Conservation (phyloP, 2,888 invertebrate species). For the Perithous albicinctus region DNA sequence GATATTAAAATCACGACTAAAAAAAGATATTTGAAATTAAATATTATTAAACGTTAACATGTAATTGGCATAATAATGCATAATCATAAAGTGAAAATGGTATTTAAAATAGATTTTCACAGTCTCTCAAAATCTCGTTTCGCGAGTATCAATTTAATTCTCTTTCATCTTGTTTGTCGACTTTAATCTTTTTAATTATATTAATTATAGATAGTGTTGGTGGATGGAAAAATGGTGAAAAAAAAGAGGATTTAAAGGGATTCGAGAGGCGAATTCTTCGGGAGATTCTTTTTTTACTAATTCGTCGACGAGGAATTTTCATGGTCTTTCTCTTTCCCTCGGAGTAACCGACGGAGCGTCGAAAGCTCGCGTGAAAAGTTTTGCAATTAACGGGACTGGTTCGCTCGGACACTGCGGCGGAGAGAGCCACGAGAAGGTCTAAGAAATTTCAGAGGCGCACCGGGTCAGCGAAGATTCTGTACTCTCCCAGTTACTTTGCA, state of each 20-base stretch:
- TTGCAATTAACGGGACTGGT: constrained; percentile 71
- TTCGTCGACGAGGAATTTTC: constrained; percentile 7
- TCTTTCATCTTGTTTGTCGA: background rate
- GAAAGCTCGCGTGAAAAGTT: constrained; percentile 68
- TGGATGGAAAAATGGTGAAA: constrained; percentile 28
- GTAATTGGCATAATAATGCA: too few species aligned
- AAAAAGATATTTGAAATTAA: too few species aligned
- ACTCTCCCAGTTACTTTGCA: constrained; percentile 36
- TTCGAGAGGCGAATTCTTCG: constrained; percentile 19
- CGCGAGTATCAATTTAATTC: background rate
- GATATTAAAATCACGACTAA: too few species aligned
- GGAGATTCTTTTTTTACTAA: constrained; percentile 16
- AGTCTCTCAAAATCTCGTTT: background rate
- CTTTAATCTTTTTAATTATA: constrained; percentile 7
- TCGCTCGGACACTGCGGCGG: constrained; percentile 55
- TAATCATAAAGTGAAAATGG: too few species aligned
- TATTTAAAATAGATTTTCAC: too few species aligned
- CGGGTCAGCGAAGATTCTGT: constrained; percentile 40
- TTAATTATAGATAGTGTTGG: background rate
- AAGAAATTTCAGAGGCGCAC: constrained; percentile 48
- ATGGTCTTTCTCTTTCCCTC: background rate
- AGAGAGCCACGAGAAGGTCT: constrained; percentile 2
- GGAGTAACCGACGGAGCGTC: constrained; percentile 27
- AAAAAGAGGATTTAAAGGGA: constrained; percentile 6
- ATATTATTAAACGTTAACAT: too few species aligned